Evolutionary conservation across 1,140 invertebrate species (phyloP).

Genomic region (Atta cephalotes): DNA sequence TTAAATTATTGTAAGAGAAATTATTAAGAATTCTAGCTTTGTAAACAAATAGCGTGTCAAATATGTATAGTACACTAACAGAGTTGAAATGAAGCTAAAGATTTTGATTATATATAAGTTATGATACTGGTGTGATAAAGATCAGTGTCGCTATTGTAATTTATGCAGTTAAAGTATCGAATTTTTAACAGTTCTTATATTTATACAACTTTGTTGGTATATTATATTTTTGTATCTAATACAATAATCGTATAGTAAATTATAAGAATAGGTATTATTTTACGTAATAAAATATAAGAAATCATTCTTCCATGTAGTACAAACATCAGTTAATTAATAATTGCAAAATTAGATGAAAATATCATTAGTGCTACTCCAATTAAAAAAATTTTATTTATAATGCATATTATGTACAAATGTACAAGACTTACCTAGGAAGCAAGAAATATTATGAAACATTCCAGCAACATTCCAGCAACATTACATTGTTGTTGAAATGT

Average conservation of each 20-base stretch:
- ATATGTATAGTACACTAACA: background rate
- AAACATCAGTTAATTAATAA: conserved; percentile 12
- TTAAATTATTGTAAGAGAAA: background rate
- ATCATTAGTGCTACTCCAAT: background rate
- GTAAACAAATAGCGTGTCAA: background rate
- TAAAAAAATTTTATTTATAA: background rate
- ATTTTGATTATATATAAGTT: background rate
- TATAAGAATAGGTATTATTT: background rate
- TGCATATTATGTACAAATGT: background rate
- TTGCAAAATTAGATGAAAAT: background rate
- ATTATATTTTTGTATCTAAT: background rate
- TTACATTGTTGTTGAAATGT: too few relatives aligned
- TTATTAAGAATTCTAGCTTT: background rate
- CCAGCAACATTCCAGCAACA: too few relatives aligned
- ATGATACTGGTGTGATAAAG: background rate
- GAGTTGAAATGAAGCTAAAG: background rate
- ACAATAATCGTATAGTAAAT: background rate
- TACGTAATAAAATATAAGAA: background rate
- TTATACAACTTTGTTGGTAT: background rate
- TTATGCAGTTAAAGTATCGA: background rate
- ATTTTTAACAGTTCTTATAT: background rate
- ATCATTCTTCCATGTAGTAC: background rate
- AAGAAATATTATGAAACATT: too few relatives aligned
- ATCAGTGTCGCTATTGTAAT: background rate
- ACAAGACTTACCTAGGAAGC: too few relatives aligned